Evolutionary conservation across 2,888 invertebrate species (phyloP).

Genomic region (Polydesmus complanatus): DNA sequence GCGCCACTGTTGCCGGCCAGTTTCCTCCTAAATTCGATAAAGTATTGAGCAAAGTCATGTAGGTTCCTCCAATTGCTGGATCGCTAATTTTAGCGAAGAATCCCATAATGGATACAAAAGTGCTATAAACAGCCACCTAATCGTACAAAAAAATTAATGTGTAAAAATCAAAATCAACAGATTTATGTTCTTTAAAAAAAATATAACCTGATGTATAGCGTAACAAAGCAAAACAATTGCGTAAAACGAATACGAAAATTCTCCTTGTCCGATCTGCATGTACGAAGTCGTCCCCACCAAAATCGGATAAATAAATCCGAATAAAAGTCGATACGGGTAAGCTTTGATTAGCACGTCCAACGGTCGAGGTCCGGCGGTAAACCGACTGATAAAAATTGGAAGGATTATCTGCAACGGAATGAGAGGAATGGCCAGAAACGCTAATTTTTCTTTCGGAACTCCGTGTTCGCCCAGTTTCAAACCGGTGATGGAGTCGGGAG

Average conservation of each 20-base stretch:
- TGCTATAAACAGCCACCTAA: slow-evolving; percentile 80
- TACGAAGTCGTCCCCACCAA: slow-evolving; percentile 73
- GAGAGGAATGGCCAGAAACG: slow-evolving; percentile 80
- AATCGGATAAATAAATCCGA: slow-evolving; percentile 67
- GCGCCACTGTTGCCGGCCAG: slow-evolving; percentile 83
- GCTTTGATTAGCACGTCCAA: slow-evolving; percentile 76
- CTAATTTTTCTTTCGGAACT: slow-evolving; percentile 86
- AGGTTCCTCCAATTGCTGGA: slow-evolving; percentile 91
- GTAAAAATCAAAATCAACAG: too few relatives aligned
- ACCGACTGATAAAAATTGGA: slow-evolving; percentile 67
- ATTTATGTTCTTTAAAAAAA: too few relatives aligned
- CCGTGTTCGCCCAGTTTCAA: slow-evolving; percentile 92
- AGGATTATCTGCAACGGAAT: slow-evolving; percentile 86
- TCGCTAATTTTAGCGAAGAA: slow-evolving; percentile 96
- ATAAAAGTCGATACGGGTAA: slow-evolving; percentile 63
- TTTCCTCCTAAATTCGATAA: slow-evolving; percentile 92
- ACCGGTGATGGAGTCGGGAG: slow-evolving; percentile 86
- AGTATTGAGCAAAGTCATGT: slow-evolving; percentile 97
- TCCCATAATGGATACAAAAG: slow-evolving; percentile 96
- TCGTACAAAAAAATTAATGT: slow-evolving; percentile 24
- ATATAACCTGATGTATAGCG: slow-evolving; percentile 77
- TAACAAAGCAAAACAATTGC: slow-evolving; percentile 60
- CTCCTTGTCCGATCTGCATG: slow-evolving; percentile 37
- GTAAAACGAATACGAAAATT: slow-evolving; percentile 54
- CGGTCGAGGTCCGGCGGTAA: slow-evolving; percentile 77